Conservation (phyloP, 2,888 invertebrate genomes). For the Eupithecia tripunctaria region DNA sequence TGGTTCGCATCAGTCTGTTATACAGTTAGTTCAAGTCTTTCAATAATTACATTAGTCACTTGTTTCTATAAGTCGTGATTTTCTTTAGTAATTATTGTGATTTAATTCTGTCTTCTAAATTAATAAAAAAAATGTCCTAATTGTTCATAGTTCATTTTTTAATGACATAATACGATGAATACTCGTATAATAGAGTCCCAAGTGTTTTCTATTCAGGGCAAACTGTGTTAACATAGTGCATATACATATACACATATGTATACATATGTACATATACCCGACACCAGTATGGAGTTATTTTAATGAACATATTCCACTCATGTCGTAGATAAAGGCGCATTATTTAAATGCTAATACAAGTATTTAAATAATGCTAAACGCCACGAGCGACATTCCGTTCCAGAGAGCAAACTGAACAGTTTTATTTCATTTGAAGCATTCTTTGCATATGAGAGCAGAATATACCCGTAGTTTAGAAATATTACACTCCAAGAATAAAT, state of each 20-base stretch:
- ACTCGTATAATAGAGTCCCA: not conserved
- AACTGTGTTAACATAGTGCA: not conserved
- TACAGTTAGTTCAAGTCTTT: too few relatives aligned
- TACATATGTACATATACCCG: not conserved
- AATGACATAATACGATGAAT: not conserved
- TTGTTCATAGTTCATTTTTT: too few relatives aligned
- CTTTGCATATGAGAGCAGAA: not conserved
- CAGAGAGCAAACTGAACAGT: not conserved
- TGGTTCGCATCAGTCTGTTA: too few relatives aligned
- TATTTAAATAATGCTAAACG: slow-evolving; percentile 1
- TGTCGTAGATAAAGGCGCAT: not conserved
- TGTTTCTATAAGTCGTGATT: too few relatives aligned
- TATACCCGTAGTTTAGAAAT: too few relatives aligned
- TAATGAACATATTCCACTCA: not conserved
- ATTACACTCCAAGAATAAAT: too few relatives aligned
- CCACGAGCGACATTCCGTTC: not conserved
- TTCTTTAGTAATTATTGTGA: too few relatives aligned
- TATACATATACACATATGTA: too few relatives aligned
- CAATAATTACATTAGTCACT: too few relatives aligned
- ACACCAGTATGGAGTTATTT: not conserved
- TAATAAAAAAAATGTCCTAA: too few relatives aligned
- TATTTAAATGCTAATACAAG: not conserved
- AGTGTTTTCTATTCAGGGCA: not conserved
- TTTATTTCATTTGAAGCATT: not conserved
- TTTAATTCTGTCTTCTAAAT: too few relatives aligned